Base-by-base conservation (phyloP, 2,888 invertebrate species). In the Operophtera brumata region DNA sequence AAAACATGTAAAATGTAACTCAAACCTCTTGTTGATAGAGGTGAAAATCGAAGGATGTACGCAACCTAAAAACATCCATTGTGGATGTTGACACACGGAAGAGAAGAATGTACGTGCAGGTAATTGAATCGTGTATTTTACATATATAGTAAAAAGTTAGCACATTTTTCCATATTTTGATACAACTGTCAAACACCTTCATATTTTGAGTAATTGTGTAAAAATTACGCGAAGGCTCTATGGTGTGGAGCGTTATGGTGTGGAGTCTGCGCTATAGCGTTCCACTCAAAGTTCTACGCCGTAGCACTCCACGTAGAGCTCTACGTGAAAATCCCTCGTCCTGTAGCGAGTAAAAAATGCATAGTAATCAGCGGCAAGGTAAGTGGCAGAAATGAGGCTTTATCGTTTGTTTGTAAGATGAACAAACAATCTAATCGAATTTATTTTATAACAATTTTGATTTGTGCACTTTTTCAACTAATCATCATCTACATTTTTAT, bases 71-170 rank as follows among this genome's bases (percentile, higher is more conserved):
- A 44, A 46, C 37, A 37, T 26, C 28, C 28, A 37, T 46, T 14
- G 46, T 37, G 46, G 13, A 44, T 44, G 37, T 36, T 25, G 36
- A 13, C 6, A 37, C 46, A 10, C 11, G 6, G 28, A 30, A 46
- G n/a, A 28, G 28, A 34, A 34, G 26, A 34, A 34, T 37, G 14
- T 20, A 28, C 25, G 26, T n/a, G 14, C 6, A 32, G 37, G 46
- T 46, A 28, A 35, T 46, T 37, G 36, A 45, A 45, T 45, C 8
- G n/a, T n/a, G n/a, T n/a, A n/a, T n/a, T n/a, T n/a, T n/a, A n/a
- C n/a, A n/a, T n/a, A n/a, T n/a, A n/a, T n/a, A n/a, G n/a, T n/a
- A n/a, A n/a, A n/a, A n/a, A n/a, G n/a, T n/a, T n/a, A n/a, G n/a
- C n/a, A n/a, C n/a, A n/a, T n/a, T n/a, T n/a, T n/a, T n/a, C n/a